phyloP scores from a whole-genome alignment of 2,113 vertebrate genomes.

The Pluvialis apricaria region DNA sequence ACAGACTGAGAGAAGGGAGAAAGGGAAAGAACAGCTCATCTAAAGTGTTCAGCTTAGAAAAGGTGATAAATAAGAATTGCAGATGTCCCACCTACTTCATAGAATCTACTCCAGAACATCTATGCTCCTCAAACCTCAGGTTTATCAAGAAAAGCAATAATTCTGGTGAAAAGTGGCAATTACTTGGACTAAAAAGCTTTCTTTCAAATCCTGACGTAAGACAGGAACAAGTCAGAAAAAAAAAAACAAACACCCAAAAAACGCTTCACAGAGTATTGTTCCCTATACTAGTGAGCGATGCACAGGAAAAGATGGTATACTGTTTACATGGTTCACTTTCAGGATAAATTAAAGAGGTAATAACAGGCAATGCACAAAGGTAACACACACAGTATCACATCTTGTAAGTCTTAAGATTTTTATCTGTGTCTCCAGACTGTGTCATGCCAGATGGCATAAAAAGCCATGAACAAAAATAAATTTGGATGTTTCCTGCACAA shows the following conservation, averaged over 20 bases:
- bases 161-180: neutral
- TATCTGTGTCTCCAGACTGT: neutral
- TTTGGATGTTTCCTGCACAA: neutral
- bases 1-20: neutral
- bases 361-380: neutral
- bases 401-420: neutral
- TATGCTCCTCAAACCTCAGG: neutral
- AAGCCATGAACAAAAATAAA: neutral
- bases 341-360: neutral
- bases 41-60: neutral
- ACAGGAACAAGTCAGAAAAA: neutral
- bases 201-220: neutral
- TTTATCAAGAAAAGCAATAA: neutral
- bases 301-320: neutral
- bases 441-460: neutral
- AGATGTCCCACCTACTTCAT: neutral
- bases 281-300: neutral
- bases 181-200: neutral
- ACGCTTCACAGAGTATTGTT: neutral
- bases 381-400: neutral
- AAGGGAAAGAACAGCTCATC: neutral
- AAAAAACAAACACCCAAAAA: neutral
- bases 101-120: neutral
- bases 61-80: neutral
- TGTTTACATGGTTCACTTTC: neutral